Conservation (phyloP, 2,888 invertebrate species). For the Diogma glabrata region DNA sequence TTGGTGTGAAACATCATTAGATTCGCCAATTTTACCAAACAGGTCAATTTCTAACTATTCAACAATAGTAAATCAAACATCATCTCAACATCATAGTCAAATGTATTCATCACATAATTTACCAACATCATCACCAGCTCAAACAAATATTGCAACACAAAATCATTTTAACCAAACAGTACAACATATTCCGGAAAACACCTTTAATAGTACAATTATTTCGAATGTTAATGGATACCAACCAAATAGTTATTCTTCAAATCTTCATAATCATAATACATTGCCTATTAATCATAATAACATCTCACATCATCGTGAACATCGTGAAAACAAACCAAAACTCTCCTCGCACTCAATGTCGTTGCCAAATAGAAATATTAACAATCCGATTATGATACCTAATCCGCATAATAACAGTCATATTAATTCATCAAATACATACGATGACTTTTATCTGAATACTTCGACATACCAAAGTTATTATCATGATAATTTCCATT, state of each 20-base stretch:
- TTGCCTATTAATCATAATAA: background rate
- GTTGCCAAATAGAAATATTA: constrained; percentile 10
- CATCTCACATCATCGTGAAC: constrained; percentile 13
- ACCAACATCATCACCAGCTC: constrained; percentile 6
- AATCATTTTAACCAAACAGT: too few species aligned
- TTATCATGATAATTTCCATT: constrained; percentile 4
- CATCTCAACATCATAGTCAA: background rate
- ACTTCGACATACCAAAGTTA: background rate
- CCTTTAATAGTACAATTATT: too few species aligned
- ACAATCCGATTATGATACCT: too few species aligned
- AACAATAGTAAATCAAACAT: constrained; percentile 1
- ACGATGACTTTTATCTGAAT: constrained; percentile 10
- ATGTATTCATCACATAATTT: too few species aligned
- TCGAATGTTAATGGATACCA: too few species aligned
- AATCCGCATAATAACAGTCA: background rate
- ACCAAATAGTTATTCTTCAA: too few species aligned
- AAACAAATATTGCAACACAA: background rate
- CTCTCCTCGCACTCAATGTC: constrained; percentile 35
- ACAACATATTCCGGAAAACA: too few species aligned
- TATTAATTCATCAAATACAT: background rate
- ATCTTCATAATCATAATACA: too few species aligned
- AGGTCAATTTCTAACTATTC: constrained; percentile 23
- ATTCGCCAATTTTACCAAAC: constrained; percentile 33
- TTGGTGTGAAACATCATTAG: constrained; percentile 35
- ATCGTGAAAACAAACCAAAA: constrained; percentile 25